Evolutionary conservation across 2,797 vertebrate genomes (phyloP), one percentile per base, ranked within the genome.

Genomic region (Cuculus canorus): DNA sequence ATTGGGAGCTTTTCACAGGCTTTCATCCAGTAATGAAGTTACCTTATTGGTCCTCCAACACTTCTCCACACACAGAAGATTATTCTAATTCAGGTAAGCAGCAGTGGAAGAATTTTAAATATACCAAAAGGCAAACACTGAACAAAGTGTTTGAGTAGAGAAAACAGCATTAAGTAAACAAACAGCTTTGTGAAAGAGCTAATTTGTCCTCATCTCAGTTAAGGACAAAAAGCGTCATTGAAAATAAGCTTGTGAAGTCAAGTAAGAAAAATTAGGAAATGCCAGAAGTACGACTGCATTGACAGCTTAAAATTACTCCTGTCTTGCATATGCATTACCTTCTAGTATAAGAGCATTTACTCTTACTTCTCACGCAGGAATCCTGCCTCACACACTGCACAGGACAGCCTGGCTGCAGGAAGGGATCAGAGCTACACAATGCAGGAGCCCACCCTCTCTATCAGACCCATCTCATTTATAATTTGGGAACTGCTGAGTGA

Each of bases 201-300:
- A 56, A 80, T 70, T 76, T 65, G 70, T 77, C 85, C 82, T 91
- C 41, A 21, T 63, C 59, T 75, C 69, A 39, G 64, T 60, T 85
- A 56, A 87, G 50, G 17, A 88, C 71, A 88, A 79, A 86, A 88
- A 82, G 27, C 35, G 23, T 92, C 25, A 78, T 2, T 71, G 78
- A 89, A 87, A 94, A 87, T 28, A 85, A 87, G 71, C 45, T 82
- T 68, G 75, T 0, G 0, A 86, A 93, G 48, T 73, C 72, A 94
- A 92, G 50, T 37, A 81, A 92, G 66, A 95, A 90, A 90, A 93
- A 94, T 50, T 17, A 86, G 64, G 60, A 82, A 70, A 71, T 39
- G 64, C 53, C 48, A 68, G 60, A 69, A 78, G 27, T 48, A 59
- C 1, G 21, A 39, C 84, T 80, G 75, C 37, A 41, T 3, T 39